Conservation (phyloP, 2,888 invertebrate species). For the Luperina nickerlii region DNA sequence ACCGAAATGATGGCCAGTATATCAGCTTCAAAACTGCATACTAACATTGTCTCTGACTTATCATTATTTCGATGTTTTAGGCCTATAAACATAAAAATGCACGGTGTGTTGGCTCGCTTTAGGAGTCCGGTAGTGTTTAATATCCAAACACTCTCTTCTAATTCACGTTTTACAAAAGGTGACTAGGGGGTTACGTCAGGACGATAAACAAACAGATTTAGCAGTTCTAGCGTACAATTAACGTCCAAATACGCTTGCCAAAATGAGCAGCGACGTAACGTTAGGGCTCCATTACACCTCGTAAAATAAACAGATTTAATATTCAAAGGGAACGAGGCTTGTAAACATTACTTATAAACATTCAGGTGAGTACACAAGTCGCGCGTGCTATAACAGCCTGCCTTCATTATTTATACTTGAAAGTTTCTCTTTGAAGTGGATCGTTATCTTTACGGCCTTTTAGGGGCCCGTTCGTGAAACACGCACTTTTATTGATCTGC, state of each 20-base stretch:
- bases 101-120: background rate
- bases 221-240: background rate
- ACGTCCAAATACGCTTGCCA: background rate
- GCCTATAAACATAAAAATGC: background rate
- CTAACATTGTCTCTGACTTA: background rate
- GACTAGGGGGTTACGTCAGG: background rate
- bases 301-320: conserved; percentile 58
- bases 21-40: background rate
- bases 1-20: background rate
- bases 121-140: background rate
- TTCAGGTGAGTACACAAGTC: conserved; percentile 33
- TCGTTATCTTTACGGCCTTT: conserved; percentile 48
- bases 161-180: conserved; percentile 16
- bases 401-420: conserved; percentile 50
- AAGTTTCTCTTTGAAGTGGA: conserved; percentile 41
- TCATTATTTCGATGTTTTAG: background rate
- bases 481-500: conserved; percentile 39
- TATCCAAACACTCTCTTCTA: background rate
- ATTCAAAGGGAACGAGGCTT: conserved; percentile 53
- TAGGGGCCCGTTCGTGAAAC: conserved; percentile 8
- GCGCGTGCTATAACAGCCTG: conserved; percentile 42
- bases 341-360: conserved; percentile 55
- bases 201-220: background rate
- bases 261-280: conserved; percentile 27
- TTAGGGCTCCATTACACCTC: conserved; percentile 49